These are phyloP conservation scores for Peromyscus californicus DNA, from an alignment of 2,113 vertebrate species.

Conservation along the genomic window DNA sequence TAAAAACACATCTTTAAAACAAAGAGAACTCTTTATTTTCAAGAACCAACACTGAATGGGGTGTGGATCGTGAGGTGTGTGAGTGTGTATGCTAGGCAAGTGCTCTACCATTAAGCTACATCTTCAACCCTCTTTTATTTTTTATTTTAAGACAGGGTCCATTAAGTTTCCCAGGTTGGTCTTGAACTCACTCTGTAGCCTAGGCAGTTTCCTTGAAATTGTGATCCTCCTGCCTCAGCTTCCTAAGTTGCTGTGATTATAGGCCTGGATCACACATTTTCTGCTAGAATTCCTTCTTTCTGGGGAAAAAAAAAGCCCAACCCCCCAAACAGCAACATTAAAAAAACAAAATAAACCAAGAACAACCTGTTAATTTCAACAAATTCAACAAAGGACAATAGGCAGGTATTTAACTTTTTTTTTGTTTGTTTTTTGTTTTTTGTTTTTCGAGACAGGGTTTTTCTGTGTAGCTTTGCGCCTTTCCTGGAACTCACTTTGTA, in stretches of 20 bases:
- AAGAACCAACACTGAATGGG: neutral
- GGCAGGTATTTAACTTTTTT: neutral
- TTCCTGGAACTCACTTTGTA: neutral
- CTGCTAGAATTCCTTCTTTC: neutral
- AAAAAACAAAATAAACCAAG: neutral
- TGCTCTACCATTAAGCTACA: neutral
- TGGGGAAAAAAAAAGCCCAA: neutral
- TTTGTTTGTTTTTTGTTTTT: neutral
- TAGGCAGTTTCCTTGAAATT: neutral
- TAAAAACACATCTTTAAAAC: neutral
- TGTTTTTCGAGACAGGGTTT: neutral
- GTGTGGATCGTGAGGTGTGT: neutral
- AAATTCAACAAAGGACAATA: slow-evolving; percentile 6
- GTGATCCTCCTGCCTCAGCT: neutral
- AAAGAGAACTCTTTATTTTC: neutral
- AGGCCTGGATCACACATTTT: neutral
- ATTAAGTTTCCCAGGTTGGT: neutral
- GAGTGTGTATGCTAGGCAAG: neutral
- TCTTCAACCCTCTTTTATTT: neutral
- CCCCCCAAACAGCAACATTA: neutral
- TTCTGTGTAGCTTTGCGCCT: neutral
- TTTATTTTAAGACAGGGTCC: neutral
- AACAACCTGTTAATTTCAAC: neutral
- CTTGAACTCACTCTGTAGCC: neutral
- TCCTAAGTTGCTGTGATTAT: neutral